These are phyloP conservation scores for Campylomormyrus numenius DNA, from an alignment of 2,113 vertebrate genomes.

Conservation along the genomic window DNA sequence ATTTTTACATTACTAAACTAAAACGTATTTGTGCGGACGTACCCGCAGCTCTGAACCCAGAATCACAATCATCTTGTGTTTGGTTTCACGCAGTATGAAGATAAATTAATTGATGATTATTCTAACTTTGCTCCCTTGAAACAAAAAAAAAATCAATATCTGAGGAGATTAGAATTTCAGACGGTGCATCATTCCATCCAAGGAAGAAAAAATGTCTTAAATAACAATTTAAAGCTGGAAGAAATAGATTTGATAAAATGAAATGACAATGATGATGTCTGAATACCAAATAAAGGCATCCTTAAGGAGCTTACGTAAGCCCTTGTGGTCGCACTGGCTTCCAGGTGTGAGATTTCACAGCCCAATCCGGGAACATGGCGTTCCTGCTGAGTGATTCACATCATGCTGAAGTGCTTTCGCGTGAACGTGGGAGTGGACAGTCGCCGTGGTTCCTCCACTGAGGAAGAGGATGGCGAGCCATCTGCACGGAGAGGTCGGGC, in stretches of 20 bases:
- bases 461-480: neutral
- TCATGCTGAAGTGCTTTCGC: neutral
- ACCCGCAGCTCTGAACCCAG: neutral
- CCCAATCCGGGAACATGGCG: neutral
- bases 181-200: neutral
- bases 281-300: neutral
- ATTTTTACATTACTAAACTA: too few species aligned
- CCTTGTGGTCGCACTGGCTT: neutral
- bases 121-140: neutral
- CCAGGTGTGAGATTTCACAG: neutral
- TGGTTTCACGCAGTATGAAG: neutral
- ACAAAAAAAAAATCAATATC: neutral
- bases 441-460: neutral
- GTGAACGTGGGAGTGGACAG: conserved; percentile 2
- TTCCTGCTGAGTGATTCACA: neutral
- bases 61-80: neutral
- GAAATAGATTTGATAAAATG: neutral
- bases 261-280: neutral
- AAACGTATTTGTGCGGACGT: too few species aligned
- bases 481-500: neutral
- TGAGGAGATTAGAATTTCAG: neutral
- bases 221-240: neutral
- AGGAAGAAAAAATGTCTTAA: neutral
- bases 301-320: neutral
- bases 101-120: neutral